Percentiles rank a stretch among this genome's conserved stretches.
These are phyloP conservation scores for Oryzias sinensis DNA, from an alignment of 2,797 vertebrate species.

Conservation along the genomic window DNA sequence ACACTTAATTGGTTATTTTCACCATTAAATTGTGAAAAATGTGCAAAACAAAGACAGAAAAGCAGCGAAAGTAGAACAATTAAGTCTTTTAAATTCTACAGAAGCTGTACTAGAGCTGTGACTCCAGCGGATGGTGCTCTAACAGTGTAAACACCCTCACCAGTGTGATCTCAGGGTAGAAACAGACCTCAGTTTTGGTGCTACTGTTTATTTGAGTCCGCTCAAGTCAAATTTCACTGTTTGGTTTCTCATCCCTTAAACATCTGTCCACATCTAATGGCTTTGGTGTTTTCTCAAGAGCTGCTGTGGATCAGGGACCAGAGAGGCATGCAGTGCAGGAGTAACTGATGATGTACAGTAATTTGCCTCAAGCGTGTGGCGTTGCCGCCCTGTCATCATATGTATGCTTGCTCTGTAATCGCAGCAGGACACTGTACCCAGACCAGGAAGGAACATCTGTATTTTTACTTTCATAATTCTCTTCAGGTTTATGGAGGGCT, in stretches of 20 bases:
- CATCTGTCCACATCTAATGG: constrained; percentile 1
- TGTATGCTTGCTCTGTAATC: constrained; percentile 72
- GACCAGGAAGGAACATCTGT: constrained; percentile 78
- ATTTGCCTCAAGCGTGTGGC: constrained; percentile 62
- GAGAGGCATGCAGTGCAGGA: constrained; percentile 39
- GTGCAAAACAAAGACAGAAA: neutral
- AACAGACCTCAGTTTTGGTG: neutral
- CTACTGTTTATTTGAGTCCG: neutral
- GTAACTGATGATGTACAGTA: constrained; percentile 63
- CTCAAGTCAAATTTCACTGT: no score
- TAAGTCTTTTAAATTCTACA: neutral
- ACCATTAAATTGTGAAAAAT: no score
- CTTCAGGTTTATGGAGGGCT: constrained; percentile 49
- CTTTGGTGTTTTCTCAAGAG: constrained; percentile 40
- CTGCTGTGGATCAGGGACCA: constrained; percentile 26
- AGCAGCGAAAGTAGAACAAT: neutral
- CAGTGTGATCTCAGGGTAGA: neutral
- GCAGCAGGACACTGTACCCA: constrained; percentile 26
- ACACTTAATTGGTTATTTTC: no score
- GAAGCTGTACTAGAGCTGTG: constrained; percentile 24
- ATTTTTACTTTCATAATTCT: constrained; percentile 74
- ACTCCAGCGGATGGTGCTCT: constrained; percentile 68
- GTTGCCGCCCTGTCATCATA: constrained; percentile 72
- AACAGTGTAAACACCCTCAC: constrained; percentile 22
- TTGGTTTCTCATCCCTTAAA: no score